phyloP scores from a whole-genome alignment of 2,797 vertebrate genomes.

The Chiloscyllium punctatum region DNA sequence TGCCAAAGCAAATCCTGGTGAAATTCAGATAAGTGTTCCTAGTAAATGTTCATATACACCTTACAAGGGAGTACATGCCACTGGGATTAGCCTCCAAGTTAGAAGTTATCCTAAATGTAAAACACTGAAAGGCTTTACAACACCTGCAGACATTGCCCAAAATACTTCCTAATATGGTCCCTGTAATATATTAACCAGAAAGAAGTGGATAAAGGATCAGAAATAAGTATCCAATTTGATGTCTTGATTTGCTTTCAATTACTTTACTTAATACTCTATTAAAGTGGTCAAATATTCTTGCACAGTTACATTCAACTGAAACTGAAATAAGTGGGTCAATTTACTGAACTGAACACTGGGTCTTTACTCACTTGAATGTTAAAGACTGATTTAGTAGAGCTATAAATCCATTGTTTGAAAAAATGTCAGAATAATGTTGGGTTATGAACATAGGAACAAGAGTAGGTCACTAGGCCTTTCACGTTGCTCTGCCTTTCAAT shows the following conservation, averaged over 20 bases:
- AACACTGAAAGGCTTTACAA: neutral
- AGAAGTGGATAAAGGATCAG: neutral
- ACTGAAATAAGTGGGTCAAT: neutral
- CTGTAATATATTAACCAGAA: neutral
- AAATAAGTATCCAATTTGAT: neutral
- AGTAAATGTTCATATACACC: neutral
- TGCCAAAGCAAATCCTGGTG: slow-evolving; percentile 27
- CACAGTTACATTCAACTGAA: neutral
- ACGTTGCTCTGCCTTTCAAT: too few relatives aligned
- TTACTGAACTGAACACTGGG: neutral
- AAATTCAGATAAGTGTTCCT: neutral
- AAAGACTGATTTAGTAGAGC: neutral
- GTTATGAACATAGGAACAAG: neutral
- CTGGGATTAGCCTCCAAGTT: neutral
- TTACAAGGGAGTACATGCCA: neutral
- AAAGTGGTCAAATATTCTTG: neutral
- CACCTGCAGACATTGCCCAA: neutral
- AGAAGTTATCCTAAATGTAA: neutral
- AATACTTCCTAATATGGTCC: neutral
- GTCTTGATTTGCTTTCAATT: neutral
- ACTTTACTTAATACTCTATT: neutral
- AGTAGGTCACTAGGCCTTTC: too few relatives aligned
- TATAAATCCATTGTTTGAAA: neutral
- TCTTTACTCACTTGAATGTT: neutral
- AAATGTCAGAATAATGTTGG: neutral